Evolutionary conservation across 1,140 invertebrate genomes (phyloP).

Genomic region (Uloborus diversus): DNA sequence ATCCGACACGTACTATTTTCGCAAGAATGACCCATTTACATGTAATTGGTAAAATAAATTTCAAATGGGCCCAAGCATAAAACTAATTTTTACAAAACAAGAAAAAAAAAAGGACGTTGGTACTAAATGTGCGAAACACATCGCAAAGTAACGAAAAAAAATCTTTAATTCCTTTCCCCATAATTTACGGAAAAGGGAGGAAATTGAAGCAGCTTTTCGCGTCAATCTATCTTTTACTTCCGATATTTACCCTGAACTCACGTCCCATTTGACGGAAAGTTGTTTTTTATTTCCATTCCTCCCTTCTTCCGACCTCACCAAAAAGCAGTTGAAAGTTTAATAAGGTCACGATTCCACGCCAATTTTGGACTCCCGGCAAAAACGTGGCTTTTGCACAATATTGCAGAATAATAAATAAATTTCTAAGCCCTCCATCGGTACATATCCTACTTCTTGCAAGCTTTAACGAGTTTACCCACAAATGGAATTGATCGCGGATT

Average conservation of each 20-base stretch:
- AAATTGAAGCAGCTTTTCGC: too few relatives aligned
- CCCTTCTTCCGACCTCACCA: not conserved
- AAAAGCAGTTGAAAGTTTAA: constrained; percentile 54
- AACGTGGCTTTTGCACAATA: constrained; percentile 47
- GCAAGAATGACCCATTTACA: too few relatives aligned
- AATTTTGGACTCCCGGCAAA: constrained; percentile 41
- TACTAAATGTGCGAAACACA: too few relatives aligned
- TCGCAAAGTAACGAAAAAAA: too few relatives aligned
- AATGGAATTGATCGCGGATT: constrained; percentile 55
- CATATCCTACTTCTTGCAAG: constrained; percentile 12
- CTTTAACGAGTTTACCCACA: constrained; percentile 54
- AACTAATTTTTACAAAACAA: too few relatives aligned
- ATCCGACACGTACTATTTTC: too few relatives aligned
- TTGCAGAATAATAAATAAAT: constrained; percentile 56
- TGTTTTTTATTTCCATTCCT: not conserved
- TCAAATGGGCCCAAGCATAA: too few relatives aligned
- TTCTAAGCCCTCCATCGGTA: constrained; percentile 33
- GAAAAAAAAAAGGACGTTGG: too few relatives aligned
- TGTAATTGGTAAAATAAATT: too few relatives aligned
- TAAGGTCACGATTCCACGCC: constrained; percentile 50
- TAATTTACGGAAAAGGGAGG: too few relatives aligned
- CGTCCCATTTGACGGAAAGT: constrained; percentile 46
- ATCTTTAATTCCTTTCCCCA: too few relatives aligned
- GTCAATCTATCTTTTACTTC: not conserved
- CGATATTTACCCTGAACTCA: constrained; percentile 44